phyloP scores from a whole-genome alignment of 2,113 vertebrate species.

The Ammodytes marinus region DNA sequence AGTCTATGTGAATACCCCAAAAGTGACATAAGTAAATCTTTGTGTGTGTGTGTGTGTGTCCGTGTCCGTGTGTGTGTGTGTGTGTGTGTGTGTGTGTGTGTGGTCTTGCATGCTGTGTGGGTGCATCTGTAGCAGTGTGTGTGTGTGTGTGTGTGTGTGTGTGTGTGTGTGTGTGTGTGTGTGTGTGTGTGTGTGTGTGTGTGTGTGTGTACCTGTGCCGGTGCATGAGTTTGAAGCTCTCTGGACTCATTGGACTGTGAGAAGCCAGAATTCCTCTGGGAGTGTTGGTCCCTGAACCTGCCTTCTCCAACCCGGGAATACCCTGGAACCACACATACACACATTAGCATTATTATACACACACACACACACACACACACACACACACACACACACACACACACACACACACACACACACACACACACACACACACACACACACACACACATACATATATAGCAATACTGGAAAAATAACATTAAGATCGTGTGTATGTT shows the following conservation, averaged over 20 bases:
- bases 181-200: conserved; percentile 34
- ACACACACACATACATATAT: too few species aligned
- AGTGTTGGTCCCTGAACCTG: conserved; percentile 87
- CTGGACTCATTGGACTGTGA: conserved; percentile 93
- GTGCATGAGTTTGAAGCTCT: conserved; percentile 93
- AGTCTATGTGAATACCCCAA: too few species aligned
- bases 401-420: too few species aligned
- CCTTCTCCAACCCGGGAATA: conserved; percentile 92
- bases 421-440: too few species aligned
- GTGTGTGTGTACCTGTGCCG: conserved; percentile 89
- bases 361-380: neutral
- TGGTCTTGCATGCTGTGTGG: too few species aligned
- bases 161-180: conserved; percentile 3
- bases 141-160: neutral
- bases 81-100: conserved; percentile 1
- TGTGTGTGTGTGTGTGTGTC: too few species aligned
- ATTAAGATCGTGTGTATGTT: too few species aligned
- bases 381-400: too few species aligned
- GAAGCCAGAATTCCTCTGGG: conserved; percentile 89
- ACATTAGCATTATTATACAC: conserved; percentile 72
- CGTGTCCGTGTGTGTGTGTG: neutral
- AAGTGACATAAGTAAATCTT: too few species aligned
- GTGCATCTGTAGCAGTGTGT: conserved; percentile 36
- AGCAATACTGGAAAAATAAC: too few species aligned
- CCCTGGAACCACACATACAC: conserved; percentile 88